Conservation (phyloP, 2,113 vertebrate species). For the Rhinoptilus africanus region DNA sequence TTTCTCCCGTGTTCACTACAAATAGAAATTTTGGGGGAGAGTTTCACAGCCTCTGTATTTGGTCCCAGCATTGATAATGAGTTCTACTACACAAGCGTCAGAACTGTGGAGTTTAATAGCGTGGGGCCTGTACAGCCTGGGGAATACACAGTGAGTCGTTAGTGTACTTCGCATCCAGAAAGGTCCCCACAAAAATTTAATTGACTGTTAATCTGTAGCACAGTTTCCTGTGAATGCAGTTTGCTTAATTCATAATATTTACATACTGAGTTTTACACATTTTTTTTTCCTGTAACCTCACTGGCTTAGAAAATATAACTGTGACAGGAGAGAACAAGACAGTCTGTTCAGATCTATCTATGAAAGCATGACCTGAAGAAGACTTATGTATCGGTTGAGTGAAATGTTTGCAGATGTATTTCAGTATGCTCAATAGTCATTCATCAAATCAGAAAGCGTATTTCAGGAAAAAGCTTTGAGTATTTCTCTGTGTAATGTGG, state of each 20-base stretch:
- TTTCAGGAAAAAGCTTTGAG: background rate
- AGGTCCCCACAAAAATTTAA: background rate
- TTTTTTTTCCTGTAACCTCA: background rate
- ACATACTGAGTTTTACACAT: background rate
- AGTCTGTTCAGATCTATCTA: background rate
- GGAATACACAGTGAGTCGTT: background rate
- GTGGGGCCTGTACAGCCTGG: background rate
- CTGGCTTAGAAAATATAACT: background rate
- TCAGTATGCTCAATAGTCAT: background rate
- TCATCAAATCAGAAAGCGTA: background rate
- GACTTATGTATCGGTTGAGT: rapidly evolving
- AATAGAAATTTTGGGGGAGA: background rate
- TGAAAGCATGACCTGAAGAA: background rate
- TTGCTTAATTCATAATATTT: background rate
- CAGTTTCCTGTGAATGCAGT: background rate
- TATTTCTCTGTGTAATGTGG: background rate
- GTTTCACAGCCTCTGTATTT: background rate
- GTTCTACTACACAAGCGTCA: background rate
- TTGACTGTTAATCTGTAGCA: background rate
- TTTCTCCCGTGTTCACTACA: background rate
- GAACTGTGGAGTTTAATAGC: background rate
- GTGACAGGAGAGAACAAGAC: background rate
- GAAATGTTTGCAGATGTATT: background rate
- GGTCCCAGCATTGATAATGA: background rate
- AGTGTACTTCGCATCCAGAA: background rate